phyloP scores from a whole-genome alignment of 2,113 vertebrate genomes.

The Python bivittatus region DNA sequence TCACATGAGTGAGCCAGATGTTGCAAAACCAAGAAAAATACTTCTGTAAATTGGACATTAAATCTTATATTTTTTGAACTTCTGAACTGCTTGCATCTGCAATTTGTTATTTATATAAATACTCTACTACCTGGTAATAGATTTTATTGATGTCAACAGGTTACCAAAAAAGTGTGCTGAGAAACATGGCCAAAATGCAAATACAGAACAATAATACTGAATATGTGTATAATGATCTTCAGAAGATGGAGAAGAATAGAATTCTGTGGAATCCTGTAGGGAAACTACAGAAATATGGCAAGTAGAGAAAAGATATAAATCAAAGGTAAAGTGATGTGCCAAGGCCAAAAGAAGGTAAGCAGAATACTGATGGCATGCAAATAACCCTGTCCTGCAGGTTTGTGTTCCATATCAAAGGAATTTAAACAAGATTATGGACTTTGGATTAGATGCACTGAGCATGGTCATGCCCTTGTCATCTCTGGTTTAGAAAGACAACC shows the following conservation, averaged over 20 bases:
- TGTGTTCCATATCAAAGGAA: background rate
- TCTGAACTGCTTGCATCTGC: background rate
- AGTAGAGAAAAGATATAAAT: background rate
- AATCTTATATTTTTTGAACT: background rate
- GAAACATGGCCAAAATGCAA: background rate
- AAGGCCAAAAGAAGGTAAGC: background rate
- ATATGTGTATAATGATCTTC: background rate
- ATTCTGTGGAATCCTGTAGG: background rate
- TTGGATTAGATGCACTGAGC: background rate
- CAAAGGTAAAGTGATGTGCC: background rate
- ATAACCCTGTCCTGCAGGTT: background rate
- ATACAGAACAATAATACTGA: background rate
- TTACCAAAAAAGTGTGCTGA: background rate
- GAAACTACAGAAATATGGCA: background rate
- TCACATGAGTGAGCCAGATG: background rate
- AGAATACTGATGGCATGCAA: background rate
- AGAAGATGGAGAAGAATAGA: background rate
- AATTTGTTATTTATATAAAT: background rate
- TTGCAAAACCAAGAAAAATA: background rate
- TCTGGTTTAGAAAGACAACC: background rate
- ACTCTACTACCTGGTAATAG: background rate
- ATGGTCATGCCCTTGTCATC: background rate
- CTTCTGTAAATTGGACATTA: background rate
- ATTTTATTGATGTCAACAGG: background rate
- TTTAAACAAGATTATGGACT: background rate